These are phyloP conservation scores for Drosophila phalerata DNA, from an alignment of 2,888 invertebrate genomes.

Conservation along the genomic window DNA sequence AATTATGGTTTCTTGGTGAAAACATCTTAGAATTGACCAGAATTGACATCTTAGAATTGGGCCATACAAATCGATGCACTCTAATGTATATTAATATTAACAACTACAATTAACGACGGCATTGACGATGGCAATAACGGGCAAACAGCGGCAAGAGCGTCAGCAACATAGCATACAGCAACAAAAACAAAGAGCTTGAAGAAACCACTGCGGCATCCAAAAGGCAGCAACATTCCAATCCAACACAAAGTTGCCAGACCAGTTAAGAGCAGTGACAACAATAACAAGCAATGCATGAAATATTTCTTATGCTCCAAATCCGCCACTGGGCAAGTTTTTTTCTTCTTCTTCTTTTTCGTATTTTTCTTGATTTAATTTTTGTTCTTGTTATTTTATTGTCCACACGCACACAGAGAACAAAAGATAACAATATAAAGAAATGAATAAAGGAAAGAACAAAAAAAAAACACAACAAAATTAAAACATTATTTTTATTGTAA, in stretches of 20 bases:
- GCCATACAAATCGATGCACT: too few relatives aligned
- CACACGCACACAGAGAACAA: constrained; percentile 18
- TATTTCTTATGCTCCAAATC: constrained; percentile 78
- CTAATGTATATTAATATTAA: constrained; percentile 37
- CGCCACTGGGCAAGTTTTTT: constrained; percentile 60
- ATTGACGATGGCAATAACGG: constrained; percentile 59
- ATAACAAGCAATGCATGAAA: constrained; percentile 65
- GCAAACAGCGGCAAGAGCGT: constrained; percentile 26
- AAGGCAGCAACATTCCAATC: constrained; percentile 76
- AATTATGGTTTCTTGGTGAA: too few relatives aligned
- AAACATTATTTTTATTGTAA: not conserved
- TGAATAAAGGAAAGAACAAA: not conserved
- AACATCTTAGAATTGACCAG: too few relatives aligned
- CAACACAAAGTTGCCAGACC: constrained; percentile 74
- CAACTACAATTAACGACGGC: constrained; percentile 47
- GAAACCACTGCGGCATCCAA: constrained; percentile 45
- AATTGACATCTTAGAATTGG: too few relatives aligned
- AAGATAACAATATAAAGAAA: constrained; percentile 1
- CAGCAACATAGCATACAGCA: constrained; percentile 30
- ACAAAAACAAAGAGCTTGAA: constrained; percentile 20
- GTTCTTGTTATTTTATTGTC: constrained; percentile 27
- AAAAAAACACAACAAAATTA: not conserved
- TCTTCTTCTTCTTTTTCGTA: constrained; percentile 3
- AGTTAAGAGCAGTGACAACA: constrained; percentile 63
- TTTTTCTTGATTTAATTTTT: constrained; percentile 15